Conservation (phyloP, 92 coral and sea anemone species). For the Palythoa caribaeorum region DNA sequence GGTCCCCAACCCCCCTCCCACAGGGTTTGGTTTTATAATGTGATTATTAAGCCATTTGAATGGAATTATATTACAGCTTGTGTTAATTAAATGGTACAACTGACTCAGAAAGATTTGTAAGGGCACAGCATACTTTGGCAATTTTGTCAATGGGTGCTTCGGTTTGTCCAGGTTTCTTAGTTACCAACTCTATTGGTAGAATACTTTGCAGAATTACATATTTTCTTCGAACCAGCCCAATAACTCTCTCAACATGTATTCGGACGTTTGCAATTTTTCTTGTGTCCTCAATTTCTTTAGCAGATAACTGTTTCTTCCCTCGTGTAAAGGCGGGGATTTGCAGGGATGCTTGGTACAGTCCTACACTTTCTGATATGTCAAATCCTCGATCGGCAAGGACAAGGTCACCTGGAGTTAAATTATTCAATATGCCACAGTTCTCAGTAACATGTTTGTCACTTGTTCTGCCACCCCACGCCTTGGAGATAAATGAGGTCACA, state of each 20-base stretch:
- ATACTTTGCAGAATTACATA: too few relatives aligned
- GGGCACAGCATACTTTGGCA: slow-evolving; percentile 65
- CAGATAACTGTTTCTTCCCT: slow-evolving; percentile 56
- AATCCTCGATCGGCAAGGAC: slow-evolving; percentile 52
- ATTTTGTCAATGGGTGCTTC: slow-evolving; percentile 58
- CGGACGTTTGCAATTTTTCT: too few relatives aligned
- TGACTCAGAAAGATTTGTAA: slow-evolving; percentile 63
- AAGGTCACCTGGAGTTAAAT: slow-evolving; percentile 52
- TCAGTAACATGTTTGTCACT: slow-evolving; percentile 59
- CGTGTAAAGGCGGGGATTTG: slow-evolving; percentile 64
- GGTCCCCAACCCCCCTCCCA: not conserved
- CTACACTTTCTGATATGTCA: slow-evolving; percentile 66
- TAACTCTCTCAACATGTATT: too few relatives aligned
- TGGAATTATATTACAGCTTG: too few relatives aligned
- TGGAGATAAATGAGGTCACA: slow-evolving; percentile 10
- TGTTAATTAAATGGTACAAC: slow-evolving; percentile 59
- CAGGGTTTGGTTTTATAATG: too few relatives aligned
- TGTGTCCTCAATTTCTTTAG: too few relatives aligned
- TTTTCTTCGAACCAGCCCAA: slow-evolving; percentile 60
- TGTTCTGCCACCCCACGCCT: slow-evolving; percentile 64
- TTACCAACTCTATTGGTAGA: slow-evolving; percentile 34
- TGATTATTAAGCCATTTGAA: too few relatives aligned
- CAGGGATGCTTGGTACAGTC: slow-evolving; percentile 56
- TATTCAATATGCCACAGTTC: slow-evolving; percentile 55
- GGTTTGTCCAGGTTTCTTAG: slow-evolving; percentile 22